Conservation (phyloP, 2,797 vertebrate species). For the Pteropus rufus region DNA sequence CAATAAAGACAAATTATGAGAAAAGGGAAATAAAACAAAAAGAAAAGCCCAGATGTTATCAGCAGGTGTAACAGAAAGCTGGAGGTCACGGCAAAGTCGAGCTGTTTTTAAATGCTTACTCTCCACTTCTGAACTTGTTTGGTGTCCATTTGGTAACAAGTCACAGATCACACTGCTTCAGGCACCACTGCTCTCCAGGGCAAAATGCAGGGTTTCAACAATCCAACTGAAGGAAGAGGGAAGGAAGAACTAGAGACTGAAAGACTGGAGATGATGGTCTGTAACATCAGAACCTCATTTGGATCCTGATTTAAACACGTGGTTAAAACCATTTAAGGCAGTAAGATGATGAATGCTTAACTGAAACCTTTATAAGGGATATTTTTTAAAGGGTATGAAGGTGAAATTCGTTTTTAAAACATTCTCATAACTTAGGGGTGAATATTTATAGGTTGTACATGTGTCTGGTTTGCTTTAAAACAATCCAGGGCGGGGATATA, state of each 20-base stretch:
- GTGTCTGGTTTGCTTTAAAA: background rate
- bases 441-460: too few species aligned
- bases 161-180: background rate
- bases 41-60: accelerated
- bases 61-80: background rate
- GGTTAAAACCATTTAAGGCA: background rate
- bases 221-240: background rate
- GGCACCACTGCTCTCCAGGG: background rate
- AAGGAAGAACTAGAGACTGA: background rate
- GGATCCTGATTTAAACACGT: background rate
- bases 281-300: accelerated
- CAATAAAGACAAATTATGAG: background rate
- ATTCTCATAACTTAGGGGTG: background rate
- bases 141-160: background rate
- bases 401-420: background rate
- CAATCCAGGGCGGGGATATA: background rate
- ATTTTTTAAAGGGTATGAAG: background rate
- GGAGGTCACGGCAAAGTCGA: accelerated
- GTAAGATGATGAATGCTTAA: background rate
- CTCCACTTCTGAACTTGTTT: background rate
- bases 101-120: background rate
- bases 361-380: too few species aligned
- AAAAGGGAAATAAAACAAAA: background rate
- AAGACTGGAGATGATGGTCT: background rate
- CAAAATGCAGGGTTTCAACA: background rate